These are phyloP conservation scores for Megatriorchis doriae DNA, from an alignment of 2,113 vertebrate genomes.

Conservation along the genomic window DNA sequence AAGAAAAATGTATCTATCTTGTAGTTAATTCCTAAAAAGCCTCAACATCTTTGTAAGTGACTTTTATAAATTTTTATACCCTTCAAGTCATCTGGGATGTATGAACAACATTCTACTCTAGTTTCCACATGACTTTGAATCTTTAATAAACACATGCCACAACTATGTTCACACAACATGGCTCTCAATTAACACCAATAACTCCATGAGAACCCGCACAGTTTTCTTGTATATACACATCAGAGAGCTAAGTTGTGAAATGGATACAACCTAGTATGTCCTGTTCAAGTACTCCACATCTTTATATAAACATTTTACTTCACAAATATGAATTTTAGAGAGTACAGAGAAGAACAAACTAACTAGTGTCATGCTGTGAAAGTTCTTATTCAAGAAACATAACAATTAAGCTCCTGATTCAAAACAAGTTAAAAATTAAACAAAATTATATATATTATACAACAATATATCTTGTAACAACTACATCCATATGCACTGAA, in stretches of 20 bases:
- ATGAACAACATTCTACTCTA: neutral
- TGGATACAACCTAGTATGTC: neutral
- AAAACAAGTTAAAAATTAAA: neutral
- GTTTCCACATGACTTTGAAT: neutral
- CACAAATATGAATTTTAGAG: neutral
- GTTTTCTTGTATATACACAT: neutral
- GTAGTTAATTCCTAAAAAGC: neutral
- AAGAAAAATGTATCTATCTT: neutral
- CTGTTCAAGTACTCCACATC: neutral
- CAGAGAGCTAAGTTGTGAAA: neutral
- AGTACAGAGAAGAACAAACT: neutral
- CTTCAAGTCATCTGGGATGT: neutral
- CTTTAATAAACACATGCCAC: neutral
- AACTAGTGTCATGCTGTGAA: neutral
- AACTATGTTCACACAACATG: neutral
- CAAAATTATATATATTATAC: neutral
- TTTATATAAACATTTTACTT: neutral
- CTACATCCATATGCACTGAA: neutral
- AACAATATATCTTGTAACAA: neutral
- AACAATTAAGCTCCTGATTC: neutral
- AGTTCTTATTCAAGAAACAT: neutral
- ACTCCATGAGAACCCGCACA: neutral
- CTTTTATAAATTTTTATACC: neutral
- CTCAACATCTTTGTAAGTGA: neutral
- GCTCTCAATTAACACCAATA: neutral